A percentile compares a stretch with the other conserved stretches of the same genome.
Conservation (phyloP, 2,113 vertebrate species). For the Edolisoma coerulescens region DNA sequence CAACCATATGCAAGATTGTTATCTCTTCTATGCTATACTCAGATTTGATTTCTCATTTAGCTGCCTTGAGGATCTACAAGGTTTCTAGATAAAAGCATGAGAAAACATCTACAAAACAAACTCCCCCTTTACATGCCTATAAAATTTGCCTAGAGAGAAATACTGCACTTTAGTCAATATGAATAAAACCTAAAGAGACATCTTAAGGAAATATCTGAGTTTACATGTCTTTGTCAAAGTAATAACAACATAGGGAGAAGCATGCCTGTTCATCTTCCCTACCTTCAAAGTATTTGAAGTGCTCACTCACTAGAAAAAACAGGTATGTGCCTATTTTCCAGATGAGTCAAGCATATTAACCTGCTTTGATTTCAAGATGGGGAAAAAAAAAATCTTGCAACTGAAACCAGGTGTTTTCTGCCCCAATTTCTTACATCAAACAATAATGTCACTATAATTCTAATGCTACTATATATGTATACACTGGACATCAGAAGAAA, state of each 20-base stretch:
- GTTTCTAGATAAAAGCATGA: background rate
- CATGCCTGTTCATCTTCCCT: background rate
- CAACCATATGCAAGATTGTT: background rate
- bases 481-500: background rate
- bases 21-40: background rate
- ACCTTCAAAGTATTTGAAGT: background rate
- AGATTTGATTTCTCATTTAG: background rate
- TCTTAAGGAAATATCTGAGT: background rate
- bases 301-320: background rate
- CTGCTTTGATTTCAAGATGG: background rate
- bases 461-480: background rate
- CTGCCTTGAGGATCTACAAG: background rate
- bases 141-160: background rate
- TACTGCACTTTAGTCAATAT: background rate
- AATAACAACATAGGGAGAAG: background rate
- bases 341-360: background rate
- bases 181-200: background rate
- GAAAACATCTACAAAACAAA: background rate
- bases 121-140: background rate
- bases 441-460: background rate
- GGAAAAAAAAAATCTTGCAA: accelerated
- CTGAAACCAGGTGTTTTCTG: background rate
- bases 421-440: background rate
- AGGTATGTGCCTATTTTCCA: background rate
- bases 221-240: background rate